Evolutionary conservation across 2,113 vertebrate species (phyloP).

Genomic region (Triplophysa dalaica): DNA sequence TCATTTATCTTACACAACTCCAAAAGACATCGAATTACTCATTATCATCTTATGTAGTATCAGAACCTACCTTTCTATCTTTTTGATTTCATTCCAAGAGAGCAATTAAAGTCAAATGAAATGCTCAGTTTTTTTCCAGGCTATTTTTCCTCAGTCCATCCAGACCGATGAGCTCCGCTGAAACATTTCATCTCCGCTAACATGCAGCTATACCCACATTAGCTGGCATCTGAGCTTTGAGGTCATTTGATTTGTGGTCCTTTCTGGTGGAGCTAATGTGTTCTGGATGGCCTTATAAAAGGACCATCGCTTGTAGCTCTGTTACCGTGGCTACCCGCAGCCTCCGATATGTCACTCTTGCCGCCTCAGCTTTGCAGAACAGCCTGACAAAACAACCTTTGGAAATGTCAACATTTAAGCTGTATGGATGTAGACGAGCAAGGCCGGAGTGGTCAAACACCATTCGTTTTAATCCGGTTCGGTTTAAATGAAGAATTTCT

Average conservation of each 20-base stretch:
- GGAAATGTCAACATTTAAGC: slow-evolving; percentile 77
- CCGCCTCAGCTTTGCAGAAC: slow-evolving; percentile 54
- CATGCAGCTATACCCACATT: slow-evolving; percentile 20
- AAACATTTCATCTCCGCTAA: slow-evolving; percentile 9
- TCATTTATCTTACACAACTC: no score
- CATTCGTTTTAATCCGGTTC: slow-evolving; percentile 78
- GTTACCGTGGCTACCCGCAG: slow-evolving; percentile 55
- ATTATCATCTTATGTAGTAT: background rate
- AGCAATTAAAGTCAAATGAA: background rate
- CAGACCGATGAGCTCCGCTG: background rate
- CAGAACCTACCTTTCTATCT: background rate
- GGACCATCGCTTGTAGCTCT: slow-evolving; percentile 13
- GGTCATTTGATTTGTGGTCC: slow-evolving; percentile 62
- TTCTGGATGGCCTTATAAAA: slow-evolving; percentile 62
- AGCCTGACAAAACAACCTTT: slow-evolving; percentile 71
- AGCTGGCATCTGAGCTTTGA: slow-evolving; percentile 30
- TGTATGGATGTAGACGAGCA: slow-evolving; percentile 65
- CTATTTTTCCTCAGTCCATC: background rate
- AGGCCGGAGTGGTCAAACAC: slow-evolving; percentile 72
- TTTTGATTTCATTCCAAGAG: background rate
- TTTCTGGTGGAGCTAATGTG: slow-evolving; percentile 59
- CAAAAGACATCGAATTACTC: background rate
- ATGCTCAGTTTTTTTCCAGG: background rate
- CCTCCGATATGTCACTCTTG: slow-evolving; percentile 65
- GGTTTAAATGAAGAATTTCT: slow-evolving; percentile 69